Conservation (phyloP, 2,888 invertebrate genomes). For the Macaria notata region DNA sequence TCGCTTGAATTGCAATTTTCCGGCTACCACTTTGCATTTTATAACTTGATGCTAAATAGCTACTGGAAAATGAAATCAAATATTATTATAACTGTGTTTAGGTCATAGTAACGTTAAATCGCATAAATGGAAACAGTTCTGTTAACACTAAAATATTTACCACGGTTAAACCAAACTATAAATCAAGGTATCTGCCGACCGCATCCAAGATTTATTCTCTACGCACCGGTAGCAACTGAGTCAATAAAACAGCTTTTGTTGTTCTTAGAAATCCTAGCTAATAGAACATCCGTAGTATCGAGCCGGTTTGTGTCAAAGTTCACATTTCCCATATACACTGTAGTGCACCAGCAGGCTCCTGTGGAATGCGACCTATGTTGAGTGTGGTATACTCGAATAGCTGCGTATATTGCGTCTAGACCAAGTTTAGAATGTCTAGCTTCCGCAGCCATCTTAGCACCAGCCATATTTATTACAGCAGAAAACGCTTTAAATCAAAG, state of each 20-base stretch:
- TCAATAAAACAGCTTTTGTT: slow-evolving; percentile 26
- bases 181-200: slow-evolving; percentile 17
- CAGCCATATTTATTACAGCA: slow-evolving; percentile 8
- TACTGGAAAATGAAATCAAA: not conserved
- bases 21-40: slow-evolving; percentile 17
- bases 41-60: slow-evolving; percentile 4
- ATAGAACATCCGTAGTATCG: slow-evolving; percentile 27
- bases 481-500: slow-evolving; percentile 14
- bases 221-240: slow-evolving; percentile 16
- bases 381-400: slow-evolving; percentile 28
- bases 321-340: slow-evolving; percentile 27
- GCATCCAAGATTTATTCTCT: slow-evolving; percentile 24
- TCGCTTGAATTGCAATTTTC: slow-evolving; percentile 27
- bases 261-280: slow-evolving; percentile 25
- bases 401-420: slow-evolving; percentile 18
- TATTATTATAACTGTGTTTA: not conserved
- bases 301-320: slow-evolving; percentile 40
- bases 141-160: slow-evolving; percentile 1
- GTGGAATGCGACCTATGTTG: slow-evolving; percentile 12
- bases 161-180: slow-evolving; percentile 10
- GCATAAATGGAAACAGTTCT: not conserved
- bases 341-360: slow-evolving; percentile 7
- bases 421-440: slow-evolving; percentile 2
- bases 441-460: slow-evolving; percentile 11
- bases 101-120: too few species aligned